These are phyloP conservation scores for Porites lutea DNA, from an alignment of 64 coral and sea anemone species.

Conservation along the genomic window DNA sequence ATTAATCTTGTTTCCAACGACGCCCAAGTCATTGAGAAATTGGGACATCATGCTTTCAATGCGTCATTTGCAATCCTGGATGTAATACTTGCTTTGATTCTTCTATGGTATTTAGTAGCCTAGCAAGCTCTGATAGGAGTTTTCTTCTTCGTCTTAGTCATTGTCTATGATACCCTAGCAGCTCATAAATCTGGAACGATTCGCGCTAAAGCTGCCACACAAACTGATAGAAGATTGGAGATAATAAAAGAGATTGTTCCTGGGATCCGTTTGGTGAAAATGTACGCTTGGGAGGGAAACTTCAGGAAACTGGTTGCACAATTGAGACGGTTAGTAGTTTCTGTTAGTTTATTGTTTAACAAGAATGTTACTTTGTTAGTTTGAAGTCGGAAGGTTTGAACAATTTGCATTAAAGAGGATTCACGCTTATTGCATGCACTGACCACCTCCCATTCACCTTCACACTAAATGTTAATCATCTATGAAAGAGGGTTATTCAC, in stretches of 20 bases:
- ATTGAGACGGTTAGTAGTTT: constrained; percentile 33
- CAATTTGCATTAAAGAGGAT: too few species aligned
- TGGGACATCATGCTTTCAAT: background rate
- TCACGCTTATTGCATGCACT: too few species aligned
- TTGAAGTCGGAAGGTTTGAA: too few species aligned
- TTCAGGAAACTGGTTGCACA: constrained; percentile 5
- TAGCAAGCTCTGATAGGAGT: constrained; percentile 44
- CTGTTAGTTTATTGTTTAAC: background rate
- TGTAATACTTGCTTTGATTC: background rate
- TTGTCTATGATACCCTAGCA: background rate
- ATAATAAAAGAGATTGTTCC: background rate
- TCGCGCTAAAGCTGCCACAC: background rate
- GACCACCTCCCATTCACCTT: too few species aligned
- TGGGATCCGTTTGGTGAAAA: too few species aligned
- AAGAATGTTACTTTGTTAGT: too few species aligned
- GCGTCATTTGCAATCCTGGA: background rate
- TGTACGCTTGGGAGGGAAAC: constrained; percentile 52
- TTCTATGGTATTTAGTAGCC: constrained; percentile 49
- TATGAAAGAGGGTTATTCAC: too few species aligned
- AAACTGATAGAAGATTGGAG: constrained; percentile 38
- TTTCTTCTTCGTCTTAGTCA: background rate
- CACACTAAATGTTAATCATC: too few species aligned
- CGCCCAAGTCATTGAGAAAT: background rate
- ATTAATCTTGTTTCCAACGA: constrained; percentile 69
- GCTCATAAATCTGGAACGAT: constrained; percentile 2